Evolutionary conservation across 53 echinoderm and acorn worm genomes (phyloP).

Genomic region (Glandiceps talaboti): DNA sequence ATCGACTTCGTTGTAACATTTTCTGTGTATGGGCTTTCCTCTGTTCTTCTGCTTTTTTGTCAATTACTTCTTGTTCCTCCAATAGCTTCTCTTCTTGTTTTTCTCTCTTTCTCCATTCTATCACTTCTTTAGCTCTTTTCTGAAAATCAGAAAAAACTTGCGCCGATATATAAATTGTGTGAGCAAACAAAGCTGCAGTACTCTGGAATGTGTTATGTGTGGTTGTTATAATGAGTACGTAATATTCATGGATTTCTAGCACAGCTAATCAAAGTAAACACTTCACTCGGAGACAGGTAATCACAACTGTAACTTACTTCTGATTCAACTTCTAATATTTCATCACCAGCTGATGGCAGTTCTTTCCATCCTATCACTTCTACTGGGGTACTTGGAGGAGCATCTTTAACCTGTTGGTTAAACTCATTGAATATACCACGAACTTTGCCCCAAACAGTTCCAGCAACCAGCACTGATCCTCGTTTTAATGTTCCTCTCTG

Average conservation of each 20-base stretch:
- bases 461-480: slow-evolving; percentile 65
- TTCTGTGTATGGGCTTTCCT: slow-evolving; percentile 39
- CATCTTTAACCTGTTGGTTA: slow-evolving; percentile 37
- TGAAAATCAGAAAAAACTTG: slow-evolving; percentile 6
- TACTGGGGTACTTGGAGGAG: slow-evolving; percentile 69
- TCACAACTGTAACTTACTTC: no score
- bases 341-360: slow-evolving; percentile 72
- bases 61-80: slow-evolving; percentile 36
- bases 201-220: no score
- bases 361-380: slow-evolving; percentile 90
- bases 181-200: no score
- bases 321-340: slow-evolving; percentile 64
- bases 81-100: slow-evolving; percentile 24
- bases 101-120: slow-evolving; percentile 56
- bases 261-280: no score
- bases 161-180: no score
- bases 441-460: slow-evolving; percentile 62
- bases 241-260: no score
- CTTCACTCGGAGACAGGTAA: no score
- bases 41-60: slow-evolving; percentile 37
- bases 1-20: slow-evolving; percentile 31
- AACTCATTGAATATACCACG: slow-evolving; percentile 60
- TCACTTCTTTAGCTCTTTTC: slow-evolving; percentile 79
- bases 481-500: slow-evolving; percentile 71
- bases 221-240: no score